Conservation (phyloP, 2,888 invertebrate species). For the Oxyteleia sp. region DNA sequence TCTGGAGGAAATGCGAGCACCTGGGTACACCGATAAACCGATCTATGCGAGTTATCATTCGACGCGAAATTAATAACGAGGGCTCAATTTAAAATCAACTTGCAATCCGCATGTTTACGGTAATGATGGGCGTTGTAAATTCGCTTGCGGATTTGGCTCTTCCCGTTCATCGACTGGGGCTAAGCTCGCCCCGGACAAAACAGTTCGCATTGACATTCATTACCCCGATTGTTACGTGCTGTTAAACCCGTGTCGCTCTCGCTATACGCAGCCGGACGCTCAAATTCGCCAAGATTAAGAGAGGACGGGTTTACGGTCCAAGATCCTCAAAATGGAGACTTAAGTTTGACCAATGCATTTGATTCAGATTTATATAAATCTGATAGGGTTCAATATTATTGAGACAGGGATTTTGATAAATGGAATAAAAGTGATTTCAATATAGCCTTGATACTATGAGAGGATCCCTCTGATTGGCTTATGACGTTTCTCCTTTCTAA, state of each 20-base stretch:
- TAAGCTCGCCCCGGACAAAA: constrained; percentile 63
- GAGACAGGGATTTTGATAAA: too few species aligned
- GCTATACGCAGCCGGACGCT: constrained; percentile 9
- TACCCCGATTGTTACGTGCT: constrained; percentile 69
- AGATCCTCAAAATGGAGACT: constrained; percentile 22
- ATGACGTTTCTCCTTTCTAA: too few species aligned
- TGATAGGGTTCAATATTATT: too few species aligned
- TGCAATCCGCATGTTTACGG: constrained; percentile 61
- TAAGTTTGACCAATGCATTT: constrained; percentile 9
- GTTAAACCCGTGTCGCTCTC: constrained; percentile 53
- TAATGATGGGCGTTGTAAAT: constrained; percentile 65
- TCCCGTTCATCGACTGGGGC: constrained; percentile 26
- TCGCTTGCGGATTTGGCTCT: constrained; percentile 71
- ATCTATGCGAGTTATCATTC: constrained; percentile 2
- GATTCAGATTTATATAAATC: constrained; percentile 2
- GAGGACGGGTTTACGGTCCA: constrained; percentile 20
- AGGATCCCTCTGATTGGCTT: too few species aligned
- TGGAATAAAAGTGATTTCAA: too few species aligned
- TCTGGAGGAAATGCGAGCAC: too few species aligned
- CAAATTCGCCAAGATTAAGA: constrained; percentile 50
- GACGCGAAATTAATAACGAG: constrained; percentile 33
- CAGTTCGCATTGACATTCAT: constrained; percentile 74
- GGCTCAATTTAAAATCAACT: constrained; percentile 60
- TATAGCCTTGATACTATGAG: too few species aligned
- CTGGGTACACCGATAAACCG: too few species aligned